These are phyloP conservation scores for Orthosia gracilis DNA, from an alignment of 2,888 invertebrate species.

Conservation along the genomic window DNA sequence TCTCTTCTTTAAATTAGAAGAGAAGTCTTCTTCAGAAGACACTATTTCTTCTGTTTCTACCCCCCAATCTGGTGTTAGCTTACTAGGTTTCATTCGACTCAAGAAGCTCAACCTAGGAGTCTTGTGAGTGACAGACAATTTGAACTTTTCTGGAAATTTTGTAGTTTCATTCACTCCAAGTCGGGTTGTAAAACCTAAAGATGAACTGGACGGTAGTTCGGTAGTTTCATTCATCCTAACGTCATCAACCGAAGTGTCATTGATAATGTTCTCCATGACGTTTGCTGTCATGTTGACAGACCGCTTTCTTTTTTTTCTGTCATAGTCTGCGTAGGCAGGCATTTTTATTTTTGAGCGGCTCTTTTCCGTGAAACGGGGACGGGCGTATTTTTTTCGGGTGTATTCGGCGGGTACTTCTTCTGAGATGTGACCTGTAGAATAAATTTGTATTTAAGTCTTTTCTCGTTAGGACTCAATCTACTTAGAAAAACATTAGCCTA, in stretches of 20 bases:
- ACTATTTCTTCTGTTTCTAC: slow-evolving; percentile 64
- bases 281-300: slow-evolving; percentile 71
- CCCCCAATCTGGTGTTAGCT: slow-evolving; percentile 57
- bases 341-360: slow-evolving; percentile 47
- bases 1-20: slow-evolving; percentile 71
- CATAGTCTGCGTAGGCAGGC: slow-evolving; percentile 56
- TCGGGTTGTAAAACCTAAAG: slow-evolving; percentile 3
- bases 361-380: slow-evolving; percentile 56
- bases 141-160: slow-evolving; percentile 17
- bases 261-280: slow-evolving; percentile 72
- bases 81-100: slow-evolving; percentile 64
- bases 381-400: slow-evolving; percentile 32
- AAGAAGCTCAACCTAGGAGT: slow-evolving; percentile 63
- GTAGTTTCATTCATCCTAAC: slow-evolving; percentile 42
- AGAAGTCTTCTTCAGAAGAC: slow-evolving; percentile 78
- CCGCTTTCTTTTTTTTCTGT: slow-evolving; percentile 77
- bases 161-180: slow-evolving; percentile 6
- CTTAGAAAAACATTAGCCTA: no score
- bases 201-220: slow-evolving; percentile 10
- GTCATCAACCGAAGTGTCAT: slow-evolving; percentile 63
- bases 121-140: slow-evolving; percentile 41
- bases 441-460: no score
- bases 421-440: slow-evolving; percentile 64
- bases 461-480: no score
- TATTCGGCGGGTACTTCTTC: slow-evolving; percentile 72